phyloP scores from a whole-genome alignment of 2,113 vertebrate genomes.

The Podocnemis expansa region DNA sequence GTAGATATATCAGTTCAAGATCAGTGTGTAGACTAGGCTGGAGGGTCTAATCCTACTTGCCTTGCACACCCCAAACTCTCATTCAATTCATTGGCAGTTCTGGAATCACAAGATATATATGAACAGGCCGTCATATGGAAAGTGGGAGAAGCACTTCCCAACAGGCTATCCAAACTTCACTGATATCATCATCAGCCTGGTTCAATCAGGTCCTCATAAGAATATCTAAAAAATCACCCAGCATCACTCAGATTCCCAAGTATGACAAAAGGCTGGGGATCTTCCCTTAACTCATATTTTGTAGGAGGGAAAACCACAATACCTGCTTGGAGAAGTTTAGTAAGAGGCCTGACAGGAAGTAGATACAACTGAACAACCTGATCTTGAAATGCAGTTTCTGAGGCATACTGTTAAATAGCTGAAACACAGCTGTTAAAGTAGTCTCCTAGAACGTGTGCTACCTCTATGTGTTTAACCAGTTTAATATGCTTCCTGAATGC shows the following conservation, averaged over 20 bases:
- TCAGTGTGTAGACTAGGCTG: neutral
- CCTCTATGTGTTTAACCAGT: too few species aligned
- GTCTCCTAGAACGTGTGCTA: neutral
- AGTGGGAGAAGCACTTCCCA: neutral
- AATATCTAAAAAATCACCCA: neutral
- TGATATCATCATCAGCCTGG: accelerated
- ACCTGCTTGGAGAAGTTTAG: neutral
- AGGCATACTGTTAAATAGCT: constrained; percentile 37
- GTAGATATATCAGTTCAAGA: neutral
- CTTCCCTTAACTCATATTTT: neutral
- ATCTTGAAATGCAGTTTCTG: constrained; percentile 40
- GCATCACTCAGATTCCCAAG: neutral
- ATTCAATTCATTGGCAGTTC: neutral
- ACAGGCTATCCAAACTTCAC: neutral
- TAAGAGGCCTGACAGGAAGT: constrained; percentile 19
- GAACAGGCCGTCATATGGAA: neutral
- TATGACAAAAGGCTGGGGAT: neutral
- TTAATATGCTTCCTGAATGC: neutral
- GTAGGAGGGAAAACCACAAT: neutral
- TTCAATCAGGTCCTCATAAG: neutral
- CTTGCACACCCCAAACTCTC: neutral
- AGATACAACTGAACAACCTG: constrained; percentile 35
- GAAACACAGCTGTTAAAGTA: constrained; percentile 32
- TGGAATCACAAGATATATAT: neutral
- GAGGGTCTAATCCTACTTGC: neutral